Evolutionary conservation across 2,797 vertebrate genomes (phyloP).

Genomic region (Pristis pectinata): DNA sequence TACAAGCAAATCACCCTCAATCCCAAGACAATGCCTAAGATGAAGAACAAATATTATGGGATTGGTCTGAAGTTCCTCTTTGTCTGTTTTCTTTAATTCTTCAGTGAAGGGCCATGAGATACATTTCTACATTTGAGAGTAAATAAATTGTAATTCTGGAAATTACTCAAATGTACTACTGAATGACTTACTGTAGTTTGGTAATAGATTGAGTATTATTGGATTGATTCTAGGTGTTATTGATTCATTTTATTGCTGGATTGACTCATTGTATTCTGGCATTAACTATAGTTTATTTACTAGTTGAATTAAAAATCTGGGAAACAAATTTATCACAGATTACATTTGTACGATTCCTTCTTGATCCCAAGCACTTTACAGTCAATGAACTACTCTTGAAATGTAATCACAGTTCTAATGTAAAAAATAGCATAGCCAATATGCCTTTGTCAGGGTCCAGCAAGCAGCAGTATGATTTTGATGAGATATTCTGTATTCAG

Average conservation of each 20-base stretch:
- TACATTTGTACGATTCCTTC: neutral
- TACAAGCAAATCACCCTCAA: no score
- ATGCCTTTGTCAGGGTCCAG: neutral
- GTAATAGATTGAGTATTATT: neutral
- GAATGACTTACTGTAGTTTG: neutral
- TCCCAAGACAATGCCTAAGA: no score
- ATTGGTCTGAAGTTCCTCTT: neutral
- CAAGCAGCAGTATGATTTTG: neutral
- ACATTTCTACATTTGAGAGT: neutral
- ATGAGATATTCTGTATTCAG: neutral
- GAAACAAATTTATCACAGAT: neutral
- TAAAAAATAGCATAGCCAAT: neutral
- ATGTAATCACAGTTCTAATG: neutral
- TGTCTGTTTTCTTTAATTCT: neutral
- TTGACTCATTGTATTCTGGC: neutral
- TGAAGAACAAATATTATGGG: neutral
- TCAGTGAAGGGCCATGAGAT: neutral
- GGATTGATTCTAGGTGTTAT: neutral
- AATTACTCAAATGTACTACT: neutral
- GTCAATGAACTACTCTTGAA: neutral
- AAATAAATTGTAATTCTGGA: conserved; percentile 1
- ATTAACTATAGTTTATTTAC: neutral
- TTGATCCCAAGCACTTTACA: neutral
- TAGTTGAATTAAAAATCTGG: neutral
- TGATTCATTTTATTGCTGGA: neutral